Conservation (phyloP, 2,797 vertebrate genomes). For the Thripadectes ignobilis region DNA sequence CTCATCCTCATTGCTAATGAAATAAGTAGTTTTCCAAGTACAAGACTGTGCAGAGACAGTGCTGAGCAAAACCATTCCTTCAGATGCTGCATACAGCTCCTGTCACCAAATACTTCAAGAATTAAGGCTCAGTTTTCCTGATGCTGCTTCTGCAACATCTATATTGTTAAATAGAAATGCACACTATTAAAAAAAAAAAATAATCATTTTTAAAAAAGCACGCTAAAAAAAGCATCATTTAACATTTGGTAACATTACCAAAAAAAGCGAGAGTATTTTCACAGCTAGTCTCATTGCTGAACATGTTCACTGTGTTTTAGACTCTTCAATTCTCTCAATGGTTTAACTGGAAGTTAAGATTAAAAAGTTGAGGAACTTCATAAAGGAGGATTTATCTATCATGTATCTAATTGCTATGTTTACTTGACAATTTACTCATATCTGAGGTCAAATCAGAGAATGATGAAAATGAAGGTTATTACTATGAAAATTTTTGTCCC, state of each 20-base stretch:
- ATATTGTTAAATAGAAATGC: background rate
- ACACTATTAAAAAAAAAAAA: background rate
- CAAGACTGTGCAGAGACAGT: background rate
- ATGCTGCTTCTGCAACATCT: background rate
- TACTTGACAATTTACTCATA: background rate
- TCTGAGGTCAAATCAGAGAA: background rate
- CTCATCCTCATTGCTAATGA: background rate
- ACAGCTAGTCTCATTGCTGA: constrained; percentile 42
- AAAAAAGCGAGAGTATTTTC: constrained; percentile 33
- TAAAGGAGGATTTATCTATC: background rate
- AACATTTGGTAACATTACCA: constrained; percentile 38
- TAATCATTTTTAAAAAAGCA: background rate
- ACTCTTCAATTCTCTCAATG: constrained; percentile 34
- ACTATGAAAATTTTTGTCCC: background rate
- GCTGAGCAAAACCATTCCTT: background rate
- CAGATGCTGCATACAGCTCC: background rate
- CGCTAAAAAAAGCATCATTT: background rate
- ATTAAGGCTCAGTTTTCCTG: background rate
- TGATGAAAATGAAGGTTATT: background rate
- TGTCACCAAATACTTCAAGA: background rate
- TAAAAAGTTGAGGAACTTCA: constrained; percentile 30
- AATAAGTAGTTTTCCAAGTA: background rate
- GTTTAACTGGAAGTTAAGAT: constrained; percentile 56
- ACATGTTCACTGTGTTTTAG: constrained; percentile 35
- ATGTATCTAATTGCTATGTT: background rate